Evolutionary conservation across 2,888 invertebrate genomes (phyloP), one percentile per base, ranked within the genome.

Genomic region (Hirtodrosophila duncani): DNA sequence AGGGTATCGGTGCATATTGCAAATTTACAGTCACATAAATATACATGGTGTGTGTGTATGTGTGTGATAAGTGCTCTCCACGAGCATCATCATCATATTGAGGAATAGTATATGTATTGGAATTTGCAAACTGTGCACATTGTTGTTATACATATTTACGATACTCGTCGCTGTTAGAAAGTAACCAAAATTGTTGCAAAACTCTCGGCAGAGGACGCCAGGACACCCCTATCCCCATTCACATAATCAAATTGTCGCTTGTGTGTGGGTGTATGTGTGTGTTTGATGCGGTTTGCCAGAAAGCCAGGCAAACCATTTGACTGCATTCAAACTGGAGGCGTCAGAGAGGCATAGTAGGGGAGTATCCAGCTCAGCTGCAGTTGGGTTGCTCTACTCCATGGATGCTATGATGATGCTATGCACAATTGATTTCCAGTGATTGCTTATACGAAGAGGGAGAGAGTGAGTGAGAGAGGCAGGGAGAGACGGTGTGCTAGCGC

Each of bases 391-490:
- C 42, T 21, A n/a, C 9, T 3, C 14, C 45, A 37, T 39, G 37
- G 52, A 33, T 57, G 63, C 53, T n/a, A n/a, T n/a, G n/a, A n/a
- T n/a, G n/a, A n/a, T n/a, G n/a, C n/a, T n/a, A 64, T 64, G 60
- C 77, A 67, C 77, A 72, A 71, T 71, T 71, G 72, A 78, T 78
- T 72, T n/a, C 75, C 75, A 78, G 60, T 72, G 75, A 72, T 72
- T 67, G 64, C 46, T 52, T 34, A 17, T 45, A 24, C 30, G 30
- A 27, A 37, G 18, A 36, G 50, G 39, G 34, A 53, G 43, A 37
- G 36, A 31, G 38, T 21, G 21, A 14, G 7, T 26, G 17, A n/a
- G 7, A 30, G 9, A 56, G 58, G 10, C 48, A 31, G 44, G 8
- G 11, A 23, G 51, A 6, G 8, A 14, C 16, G 18, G 39, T 31